These are phyloP conservation scores for Zhuqinia jingwanae DNA, from an alignment of 2,888 invertebrate species.

Conservation along the genomic window DNA sequence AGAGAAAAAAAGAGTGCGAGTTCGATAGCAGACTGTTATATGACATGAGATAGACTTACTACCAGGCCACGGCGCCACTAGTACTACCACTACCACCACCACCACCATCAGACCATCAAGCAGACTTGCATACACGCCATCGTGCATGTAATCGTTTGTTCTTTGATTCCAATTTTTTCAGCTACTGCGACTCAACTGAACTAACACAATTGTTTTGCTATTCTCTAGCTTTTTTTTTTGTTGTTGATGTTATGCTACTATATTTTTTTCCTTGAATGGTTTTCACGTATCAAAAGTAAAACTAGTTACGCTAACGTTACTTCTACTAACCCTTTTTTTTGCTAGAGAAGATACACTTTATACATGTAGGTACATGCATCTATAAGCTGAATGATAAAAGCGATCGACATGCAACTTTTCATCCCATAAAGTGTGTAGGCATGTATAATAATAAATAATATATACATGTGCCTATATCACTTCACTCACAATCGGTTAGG, in stretches of 20 bases:
- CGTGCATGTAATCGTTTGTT: conserved; percentile 45
- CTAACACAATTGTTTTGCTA: not conserved
- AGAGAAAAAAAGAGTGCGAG: not conserved
- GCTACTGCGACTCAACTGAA: not conserved
- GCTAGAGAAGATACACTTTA: not conserved
- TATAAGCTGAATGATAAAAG: too few species aligned
- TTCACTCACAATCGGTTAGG: conserved; percentile 1
- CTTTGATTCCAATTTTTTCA: conserved; percentile 53
- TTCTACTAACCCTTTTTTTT: too few species aligned
- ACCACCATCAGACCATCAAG: not conserved
- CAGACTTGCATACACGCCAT: conserved; percentile 12
- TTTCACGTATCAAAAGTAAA: conserved; percentile 6
- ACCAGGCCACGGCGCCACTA: not conserved
- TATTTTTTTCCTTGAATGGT: conserved; percentile 15
- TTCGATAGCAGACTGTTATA: conserved; percentile 21
- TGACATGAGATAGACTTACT: conserved; percentile 28
- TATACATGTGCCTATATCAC: not conserved
- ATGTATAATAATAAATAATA: too few species aligned
- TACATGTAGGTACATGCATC: too few species aligned
- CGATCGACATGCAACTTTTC: conserved; percentile 8
- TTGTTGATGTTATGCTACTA: not conserved
- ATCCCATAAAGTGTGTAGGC: too few species aligned
- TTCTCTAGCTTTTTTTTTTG: not conserved
- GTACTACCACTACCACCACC: too few species aligned
- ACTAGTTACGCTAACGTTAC: conserved; percentile 25